A percentile compares a stretch with the other conserved stretches of the same genome.
Conservation (phyloP, 2,888 invertebrate species). For the Epistrophella euchroma region DNA sequence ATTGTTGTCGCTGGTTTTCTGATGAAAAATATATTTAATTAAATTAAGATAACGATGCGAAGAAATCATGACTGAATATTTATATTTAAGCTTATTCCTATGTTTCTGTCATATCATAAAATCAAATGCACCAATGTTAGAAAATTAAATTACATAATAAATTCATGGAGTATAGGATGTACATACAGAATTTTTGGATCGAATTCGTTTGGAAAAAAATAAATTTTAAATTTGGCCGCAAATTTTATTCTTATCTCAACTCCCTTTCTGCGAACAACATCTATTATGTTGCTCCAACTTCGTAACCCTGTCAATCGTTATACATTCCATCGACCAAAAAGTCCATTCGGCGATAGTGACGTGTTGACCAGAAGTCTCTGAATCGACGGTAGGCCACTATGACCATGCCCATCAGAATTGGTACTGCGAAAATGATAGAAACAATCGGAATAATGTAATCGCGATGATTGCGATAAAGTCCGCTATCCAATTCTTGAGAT, state of each 20-base stretch:
- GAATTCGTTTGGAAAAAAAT: conserved; percentile 12
- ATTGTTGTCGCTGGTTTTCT: not conserved
- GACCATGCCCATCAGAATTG: conserved; percentile 87
- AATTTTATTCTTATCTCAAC: conserved; percentile 13
- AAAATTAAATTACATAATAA: conserved; percentile 2
- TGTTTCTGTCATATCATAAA: not conserved
- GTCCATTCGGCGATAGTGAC: conserved; percentile 94
- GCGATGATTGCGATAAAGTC: conserved; percentile 83
- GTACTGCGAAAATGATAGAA: conserved; percentile 89
- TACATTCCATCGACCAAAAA: conserved; percentile 95
- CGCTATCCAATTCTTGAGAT: conserved; percentile 78
- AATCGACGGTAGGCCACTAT: conserved; percentile 88
- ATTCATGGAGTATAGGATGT: conserved; percentile 21
- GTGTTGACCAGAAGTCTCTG: conserved; percentile 93
- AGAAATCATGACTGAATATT: not conserved
- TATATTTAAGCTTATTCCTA: not conserved
- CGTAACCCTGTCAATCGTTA: conserved; percentile 86
- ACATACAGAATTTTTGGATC: no score
- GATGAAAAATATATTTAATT: not conserved
- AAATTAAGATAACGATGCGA: conserved; percentile 7
- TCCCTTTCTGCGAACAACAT: not conserved
- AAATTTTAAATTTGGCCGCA: conserved; percentile 62
- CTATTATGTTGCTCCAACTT: conserved; percentile 45
- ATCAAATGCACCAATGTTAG: not conserved
- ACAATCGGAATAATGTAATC: conserved; percentile 91